These are phyloP conservation scores for Carterocephalus palaemon DNA, from an alignment of 2,888 invertebrate genomes.

Conservation along the genomic window DNA sequence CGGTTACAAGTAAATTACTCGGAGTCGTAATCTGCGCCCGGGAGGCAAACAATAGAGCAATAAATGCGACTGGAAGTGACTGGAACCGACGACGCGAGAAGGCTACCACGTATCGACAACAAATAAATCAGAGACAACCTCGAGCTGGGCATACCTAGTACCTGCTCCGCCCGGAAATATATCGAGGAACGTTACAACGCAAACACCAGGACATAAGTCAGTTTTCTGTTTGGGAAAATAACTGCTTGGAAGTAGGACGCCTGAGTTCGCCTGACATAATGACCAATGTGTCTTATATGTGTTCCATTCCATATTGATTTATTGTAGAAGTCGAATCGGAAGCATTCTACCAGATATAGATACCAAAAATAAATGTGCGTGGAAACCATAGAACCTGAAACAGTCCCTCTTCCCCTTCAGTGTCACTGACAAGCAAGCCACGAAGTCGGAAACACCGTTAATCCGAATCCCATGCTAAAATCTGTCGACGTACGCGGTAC, in stretches of 20 bases:
- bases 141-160: slow-evolving; percentile 41
- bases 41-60: slow-evolving; percentile 72
- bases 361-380: too few relatives aligned
- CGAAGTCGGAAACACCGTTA: too few relatives aligned
- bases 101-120: slow-evolving; percentile 66
- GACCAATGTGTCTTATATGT: slow-evolving; percentile 44
- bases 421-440: too few relatives aligned
- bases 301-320: slow-evolving; percentile 49
- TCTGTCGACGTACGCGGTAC: too few relatives aligned
- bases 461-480: too few relatives aligned
- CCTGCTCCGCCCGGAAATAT: slow-evolving; percentile 44
- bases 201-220: slow-evolving; percentile 49
- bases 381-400: too few relatives aligned
- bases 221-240: slow-evolving; percentile 49
- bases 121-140: slow-evolving; percentile 67
- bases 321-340: slow-evolving; percentile 38
- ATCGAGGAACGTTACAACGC: slow-evolving; percentile 43
- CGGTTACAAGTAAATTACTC: slow-evolving; percentile 64
- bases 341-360: slow-evolving; percentile 11
- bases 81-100: slow-evolving; percentile 54
- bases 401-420: too few relatives aligned
- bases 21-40: slow-evolving; percentile 52
- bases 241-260: slow-evolving; percentile 34
- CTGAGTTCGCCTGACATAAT: slow-evolving; percentile 27
- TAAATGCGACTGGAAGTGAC: slow-evolving; percentile 61